phyloP scores from a whole-genome alignment of 2,113 vertebrate genomes.

The Australoheros scitulus region DNA sequence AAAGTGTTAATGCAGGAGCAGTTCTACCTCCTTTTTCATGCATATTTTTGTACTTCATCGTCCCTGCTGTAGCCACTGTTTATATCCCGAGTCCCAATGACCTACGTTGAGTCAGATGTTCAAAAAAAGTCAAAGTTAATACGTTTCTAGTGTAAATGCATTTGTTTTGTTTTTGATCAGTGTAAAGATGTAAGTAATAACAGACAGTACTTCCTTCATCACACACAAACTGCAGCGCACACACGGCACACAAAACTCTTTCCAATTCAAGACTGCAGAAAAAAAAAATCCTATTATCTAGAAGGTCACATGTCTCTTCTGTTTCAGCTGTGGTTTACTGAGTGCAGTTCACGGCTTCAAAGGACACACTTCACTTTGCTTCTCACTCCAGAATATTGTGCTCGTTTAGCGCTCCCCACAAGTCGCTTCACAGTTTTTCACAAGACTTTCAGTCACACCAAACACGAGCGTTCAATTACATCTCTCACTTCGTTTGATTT shows the following conservation, averaged over 20 bases:
- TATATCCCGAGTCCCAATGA: background rate
- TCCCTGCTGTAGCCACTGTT: background rate
- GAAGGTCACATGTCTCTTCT: slow-evolving; percentile 68
- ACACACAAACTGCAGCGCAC: background rate
- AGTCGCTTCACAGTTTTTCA: slow-evolving; percentile 19
- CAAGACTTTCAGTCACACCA: background rate
- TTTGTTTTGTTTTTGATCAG: slow-evolving; percentile 1
- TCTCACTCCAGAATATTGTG: slow-evolving; percentile 56
- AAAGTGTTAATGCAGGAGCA: slow-evolving; percentile 32
- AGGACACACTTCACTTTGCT: slow-evolving; percentile 50
- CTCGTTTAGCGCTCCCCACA: slow-evolving; percentile 20
- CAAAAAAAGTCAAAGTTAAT: background rate
- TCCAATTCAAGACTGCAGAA: slow-evolving; percentile 40
- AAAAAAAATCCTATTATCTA: slow-evolving; percentile 60
- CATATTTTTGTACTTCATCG: background rate
- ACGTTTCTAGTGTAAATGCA: background rate
- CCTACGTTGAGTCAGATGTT: slow-evolving; percentile 2
- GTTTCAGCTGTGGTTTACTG: slow-evolving; percentile 70
- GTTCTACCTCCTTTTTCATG: slow-evolving; percentile 37
- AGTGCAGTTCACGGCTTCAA: slow-evolving; percentile 65
- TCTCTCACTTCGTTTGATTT: slow-evolving; percentile 5
- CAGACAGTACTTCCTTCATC: slow-evolving; percentile 20
- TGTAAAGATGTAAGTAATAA: slow-evolving; percentile 54
- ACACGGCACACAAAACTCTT: slow-evolving; percentile 30
- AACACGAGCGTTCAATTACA: background rate